Evolutionary conservation across 2,113 vertebrate genomes (phyloP).

Genomic region (Tonatia bakeri): DNA sequence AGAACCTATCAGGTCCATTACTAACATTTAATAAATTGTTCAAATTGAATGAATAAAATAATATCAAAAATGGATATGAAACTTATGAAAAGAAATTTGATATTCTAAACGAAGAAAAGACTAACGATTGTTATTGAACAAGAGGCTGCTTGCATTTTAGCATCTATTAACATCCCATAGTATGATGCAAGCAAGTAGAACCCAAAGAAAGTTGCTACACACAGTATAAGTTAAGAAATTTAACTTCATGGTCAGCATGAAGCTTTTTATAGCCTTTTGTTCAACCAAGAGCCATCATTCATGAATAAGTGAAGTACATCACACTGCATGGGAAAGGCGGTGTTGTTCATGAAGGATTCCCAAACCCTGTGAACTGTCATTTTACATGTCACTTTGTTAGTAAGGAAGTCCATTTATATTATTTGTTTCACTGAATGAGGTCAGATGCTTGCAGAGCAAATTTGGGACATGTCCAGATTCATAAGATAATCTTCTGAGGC

Average conservation of each 20-base stretch:
- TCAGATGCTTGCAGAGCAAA: constrained; percentile 21
- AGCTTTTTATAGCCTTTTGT: not conserved
- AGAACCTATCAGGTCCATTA: not conserved
- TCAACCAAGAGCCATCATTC: constrained; percentile 30
- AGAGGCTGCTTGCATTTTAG: not conserved
- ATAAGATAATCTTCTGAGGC: not conserved
- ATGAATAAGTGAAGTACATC: not conserved
- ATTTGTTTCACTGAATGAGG: constrained; percentile 43
- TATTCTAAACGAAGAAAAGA: not conserved
- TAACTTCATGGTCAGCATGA: constrained; percentile 21
- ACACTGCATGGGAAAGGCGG: not conserved
- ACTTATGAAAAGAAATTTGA: not conserved
- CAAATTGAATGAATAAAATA: not conserved
- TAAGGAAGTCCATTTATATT: constrained; percentile 25
- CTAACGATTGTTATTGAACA: not conserved
- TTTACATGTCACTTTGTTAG: constrained; percentile 26
- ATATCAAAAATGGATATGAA: not conserved
- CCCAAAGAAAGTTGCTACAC: constrained; percentile 56
- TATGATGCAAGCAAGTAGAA: constrained; percentile 36
- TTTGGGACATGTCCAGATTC: constrained; percentile 26
- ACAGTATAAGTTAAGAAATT: constrained; percentile 54
- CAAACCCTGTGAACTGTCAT: constrained; percentile 14
- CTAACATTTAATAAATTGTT: not conserved
- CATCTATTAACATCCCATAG: not conserved
- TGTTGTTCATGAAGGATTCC: constrained; percentile 21